Evolutionary conservation across 2,888 invertebrate genomes (phyloP).

Genomic region (Exocentrus adspersus): DNA sequence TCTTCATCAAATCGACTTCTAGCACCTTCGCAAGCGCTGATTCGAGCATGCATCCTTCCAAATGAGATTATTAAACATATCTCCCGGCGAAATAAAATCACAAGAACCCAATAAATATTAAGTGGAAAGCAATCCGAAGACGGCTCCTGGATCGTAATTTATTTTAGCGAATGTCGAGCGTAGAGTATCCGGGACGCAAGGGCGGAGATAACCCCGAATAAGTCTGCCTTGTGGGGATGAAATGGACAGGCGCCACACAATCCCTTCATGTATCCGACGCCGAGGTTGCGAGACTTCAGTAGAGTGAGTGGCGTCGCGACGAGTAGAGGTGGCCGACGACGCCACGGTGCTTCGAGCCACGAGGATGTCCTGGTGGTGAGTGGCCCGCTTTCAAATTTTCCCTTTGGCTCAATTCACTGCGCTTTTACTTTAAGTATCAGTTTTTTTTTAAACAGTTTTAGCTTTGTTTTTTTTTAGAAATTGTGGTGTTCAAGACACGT

Average conservation of each 20-base stretch:
- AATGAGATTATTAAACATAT: constrained; percentile 15
- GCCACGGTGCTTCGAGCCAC: background rate
- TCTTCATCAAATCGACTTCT: no score
- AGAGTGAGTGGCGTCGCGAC: constrained; percentile 61
- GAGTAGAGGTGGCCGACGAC: constrained; percentile 57
- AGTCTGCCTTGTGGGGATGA: constrained; percentile 48
- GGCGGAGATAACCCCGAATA: constrained; percentile 41
- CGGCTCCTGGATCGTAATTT: constrained; percentile 35
- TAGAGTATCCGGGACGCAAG: constrained; percentile 30
- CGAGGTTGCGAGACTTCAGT: constrained; percentile 58
- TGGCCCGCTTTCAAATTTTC: background rate
- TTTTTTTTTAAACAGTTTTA: no score
- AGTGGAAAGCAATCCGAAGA: constrained; percentile 28
- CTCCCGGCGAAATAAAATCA: constrained; percentile 8
- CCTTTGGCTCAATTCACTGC: no score
- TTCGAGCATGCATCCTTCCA: background rate
- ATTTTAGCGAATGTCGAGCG: constrained; percentile 40
- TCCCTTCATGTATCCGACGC: constrained; percentile 52
- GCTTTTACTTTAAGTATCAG: no score
- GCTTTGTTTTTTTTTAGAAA: no score
- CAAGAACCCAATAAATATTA: constrained; percentile 31
- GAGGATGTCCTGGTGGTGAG: constrained; percentile 10
- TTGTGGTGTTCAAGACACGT: no score
- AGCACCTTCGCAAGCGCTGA: no score
- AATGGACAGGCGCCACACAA: constrained; percentile 58